phyloP scores from a whole-genome alignment of 2,888 invertebrate species.

The Hirtodrosophila trivittata region DNA sequence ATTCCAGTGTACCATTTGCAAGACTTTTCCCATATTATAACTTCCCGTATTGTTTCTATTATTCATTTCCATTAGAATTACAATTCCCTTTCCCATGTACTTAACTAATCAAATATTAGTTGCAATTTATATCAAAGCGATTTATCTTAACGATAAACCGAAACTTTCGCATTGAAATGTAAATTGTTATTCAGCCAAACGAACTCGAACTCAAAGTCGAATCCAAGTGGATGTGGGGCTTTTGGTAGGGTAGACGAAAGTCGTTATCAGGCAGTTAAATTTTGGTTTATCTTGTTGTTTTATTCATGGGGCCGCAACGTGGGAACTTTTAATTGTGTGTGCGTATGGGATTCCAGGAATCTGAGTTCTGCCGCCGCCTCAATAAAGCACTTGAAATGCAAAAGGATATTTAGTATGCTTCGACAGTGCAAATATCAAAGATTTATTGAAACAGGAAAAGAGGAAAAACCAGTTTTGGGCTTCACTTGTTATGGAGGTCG shows the following conservation, averaged over 20 bases:
- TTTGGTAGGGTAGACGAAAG: conserved; percentile 18
- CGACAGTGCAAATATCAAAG: conserved; percentile 67
- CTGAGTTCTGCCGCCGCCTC: conserved; percentile 21
- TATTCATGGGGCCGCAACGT: conserved; percentile 68
- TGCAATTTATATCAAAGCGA: no score
- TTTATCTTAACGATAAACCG: no score
- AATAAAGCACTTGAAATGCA: conserved; percentile 58
- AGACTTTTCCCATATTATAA: no score
- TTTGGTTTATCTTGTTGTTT: conserved; percentile 48
- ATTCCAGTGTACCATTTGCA: no score
- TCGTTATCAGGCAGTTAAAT: neutral
- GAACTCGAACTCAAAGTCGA: no score
- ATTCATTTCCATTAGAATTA: no score
- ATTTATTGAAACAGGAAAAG: conserved; percentile 58
- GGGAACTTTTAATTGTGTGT: conserved; percentile 77
- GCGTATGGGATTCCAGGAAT: conserved; percentile 62
- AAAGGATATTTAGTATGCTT: conserved; percentile 71
- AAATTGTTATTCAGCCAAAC: no score
- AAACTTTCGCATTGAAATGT: no score
- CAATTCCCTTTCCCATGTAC: no score
- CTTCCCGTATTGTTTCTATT: no score
- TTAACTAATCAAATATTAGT: no score
- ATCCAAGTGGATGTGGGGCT: neutral
- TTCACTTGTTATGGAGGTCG: conserved; percentile 49
- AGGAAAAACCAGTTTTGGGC: conserved; percentile 46